Evolutionary conservation across 2,888 invertebrate species (phyloP).

Genomic region (Megaustenia siamemsis): DNA sequence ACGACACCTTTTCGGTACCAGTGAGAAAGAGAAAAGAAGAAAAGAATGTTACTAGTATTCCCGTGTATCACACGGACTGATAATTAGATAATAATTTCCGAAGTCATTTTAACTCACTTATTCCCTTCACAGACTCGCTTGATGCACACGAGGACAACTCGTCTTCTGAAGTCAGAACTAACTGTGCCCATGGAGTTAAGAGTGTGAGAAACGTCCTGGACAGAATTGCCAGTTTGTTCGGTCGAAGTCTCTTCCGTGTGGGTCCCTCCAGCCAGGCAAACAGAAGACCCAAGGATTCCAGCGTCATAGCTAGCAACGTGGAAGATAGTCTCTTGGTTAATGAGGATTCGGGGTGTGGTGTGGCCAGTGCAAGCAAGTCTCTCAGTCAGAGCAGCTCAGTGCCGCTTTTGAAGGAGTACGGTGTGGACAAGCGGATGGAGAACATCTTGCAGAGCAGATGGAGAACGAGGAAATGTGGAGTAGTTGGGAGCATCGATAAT

Average conservation of each 20-base stretch:
- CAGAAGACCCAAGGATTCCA: background rate
- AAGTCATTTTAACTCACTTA: no score
- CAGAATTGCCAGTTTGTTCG: slow-evolving; percentile 69
- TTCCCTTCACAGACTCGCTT: background rate
- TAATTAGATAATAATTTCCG: no score
- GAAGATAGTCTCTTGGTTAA: background rate
- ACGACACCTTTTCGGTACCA: no score
- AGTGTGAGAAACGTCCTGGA: slow-evolving; percentile 59
- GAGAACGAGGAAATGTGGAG: background rate
- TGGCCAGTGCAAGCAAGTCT: background rate
- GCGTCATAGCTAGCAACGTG: background rate
- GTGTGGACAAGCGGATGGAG: background rate
- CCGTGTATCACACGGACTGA: no score
- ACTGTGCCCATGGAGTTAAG: background rate
- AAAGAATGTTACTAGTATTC: no score
- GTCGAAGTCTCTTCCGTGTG: slow-evolving; percentile 56
- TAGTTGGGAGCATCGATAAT: background rate
- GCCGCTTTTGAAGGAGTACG: background rate
- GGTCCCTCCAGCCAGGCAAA: background rate
- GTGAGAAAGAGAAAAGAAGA: no score
- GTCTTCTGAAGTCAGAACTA: no score
- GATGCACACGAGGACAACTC: background rate
- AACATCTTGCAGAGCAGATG: no score
- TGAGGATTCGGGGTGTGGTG: background rate
- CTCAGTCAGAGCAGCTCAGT: background rate